Conservation (phyloP, 2,113 vertebrate species). For the Oreochromis tanganicae region DNA sequence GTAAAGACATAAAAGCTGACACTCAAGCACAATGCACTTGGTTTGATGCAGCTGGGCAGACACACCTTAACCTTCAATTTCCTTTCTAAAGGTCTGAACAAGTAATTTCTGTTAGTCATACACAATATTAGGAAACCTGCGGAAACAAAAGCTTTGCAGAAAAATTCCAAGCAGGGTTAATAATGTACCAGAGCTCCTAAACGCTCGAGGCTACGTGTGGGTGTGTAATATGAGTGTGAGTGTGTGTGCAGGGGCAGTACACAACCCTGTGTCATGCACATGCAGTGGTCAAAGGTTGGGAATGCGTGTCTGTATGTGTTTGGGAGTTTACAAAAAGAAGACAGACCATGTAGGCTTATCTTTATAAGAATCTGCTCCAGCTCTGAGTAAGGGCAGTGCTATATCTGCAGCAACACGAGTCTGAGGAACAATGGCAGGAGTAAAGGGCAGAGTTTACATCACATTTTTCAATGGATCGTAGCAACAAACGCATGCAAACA, state of each 20-base stretch:
- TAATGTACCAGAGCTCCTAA: neutral
- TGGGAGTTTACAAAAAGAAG: neutral
- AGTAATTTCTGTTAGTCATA: neutral
- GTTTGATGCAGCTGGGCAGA: neutral
- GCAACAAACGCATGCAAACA: neutral
- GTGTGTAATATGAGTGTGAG: neutral
- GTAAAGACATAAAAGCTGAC: neutral
- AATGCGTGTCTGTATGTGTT: neutral
- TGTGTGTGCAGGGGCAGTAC: neutral
- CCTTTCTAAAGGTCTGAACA: neutral
- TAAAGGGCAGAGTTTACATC: neutral
- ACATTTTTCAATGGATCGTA: neutral
- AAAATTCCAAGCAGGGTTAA: neutral
- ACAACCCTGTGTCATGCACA: neutral
- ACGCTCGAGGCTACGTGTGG: constrained; percentile 4
- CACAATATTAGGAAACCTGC: neutral
- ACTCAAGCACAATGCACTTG: neutral
- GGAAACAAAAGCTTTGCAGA: neutral
- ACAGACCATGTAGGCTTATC: constrained; percentile 14
- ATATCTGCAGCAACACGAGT: constrained; percentile 31
- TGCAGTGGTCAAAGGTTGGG: constrained; percentile 24
- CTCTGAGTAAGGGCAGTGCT: neutral
- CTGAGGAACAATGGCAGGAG: constrained; percentile 27
- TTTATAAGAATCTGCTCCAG: constrained; percentile 24
- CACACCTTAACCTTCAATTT: neutral